These are phyloP conservation scores for Diorhabda sublineata DNA, from an alignment of 1,140 invertebrate species.

Conservation along the genomic window DNA sequence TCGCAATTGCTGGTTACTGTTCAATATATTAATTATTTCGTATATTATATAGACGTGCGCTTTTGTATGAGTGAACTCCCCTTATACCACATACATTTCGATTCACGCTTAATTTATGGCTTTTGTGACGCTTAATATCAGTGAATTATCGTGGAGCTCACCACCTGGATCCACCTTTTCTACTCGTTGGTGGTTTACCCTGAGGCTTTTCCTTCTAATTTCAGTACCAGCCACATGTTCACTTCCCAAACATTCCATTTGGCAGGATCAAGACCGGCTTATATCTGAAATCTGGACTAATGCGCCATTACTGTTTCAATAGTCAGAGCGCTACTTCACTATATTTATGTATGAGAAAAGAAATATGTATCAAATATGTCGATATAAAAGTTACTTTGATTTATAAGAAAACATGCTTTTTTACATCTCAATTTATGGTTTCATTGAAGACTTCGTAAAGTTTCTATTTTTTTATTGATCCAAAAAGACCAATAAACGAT, in stretches of 20 bases:
- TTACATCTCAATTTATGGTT: too few relatives aligned
- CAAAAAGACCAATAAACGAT: too few relatives aligned
- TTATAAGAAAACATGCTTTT: too few relatives aligned
- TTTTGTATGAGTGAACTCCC: too few relatives aligned
- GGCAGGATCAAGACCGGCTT: constrained; percentile 12
- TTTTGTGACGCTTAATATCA: constrained; percentile 26
- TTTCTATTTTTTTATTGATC: too few relatives aligned
- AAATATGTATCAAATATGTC: too few relatives aligned
- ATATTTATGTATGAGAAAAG: too few relatives aligned
- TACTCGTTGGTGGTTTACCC: constrained; percentile 4
- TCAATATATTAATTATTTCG: too few relatives aligned
- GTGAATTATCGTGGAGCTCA: constrained; percentile 26
- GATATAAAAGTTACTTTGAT: too few relatives aligned
- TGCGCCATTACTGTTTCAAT: constrained; percentile 1
- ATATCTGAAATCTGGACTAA: constrained; percentile 15
- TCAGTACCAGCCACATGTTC: constrained; percentile 3
- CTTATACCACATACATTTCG: neutral
- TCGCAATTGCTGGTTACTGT: too few relatives aligned
- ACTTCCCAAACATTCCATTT: constrained; percentile 16
- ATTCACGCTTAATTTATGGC: constrained; percentile 19
- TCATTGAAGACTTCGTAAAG: too few relatives aligned
- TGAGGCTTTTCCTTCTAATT: constrained; percentile 11
- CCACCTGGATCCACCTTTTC: constrained; percentile 25
- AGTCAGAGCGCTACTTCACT: constrained; percentile 4
- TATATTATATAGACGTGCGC: too few relatives aligned